Percentiles rank a stretch among this genome's conserved stretches.
Evolutionary conservation across 2,797 vertebrate species (phyloP).

Genomic region (Poeciliopsis infans): DNA sequence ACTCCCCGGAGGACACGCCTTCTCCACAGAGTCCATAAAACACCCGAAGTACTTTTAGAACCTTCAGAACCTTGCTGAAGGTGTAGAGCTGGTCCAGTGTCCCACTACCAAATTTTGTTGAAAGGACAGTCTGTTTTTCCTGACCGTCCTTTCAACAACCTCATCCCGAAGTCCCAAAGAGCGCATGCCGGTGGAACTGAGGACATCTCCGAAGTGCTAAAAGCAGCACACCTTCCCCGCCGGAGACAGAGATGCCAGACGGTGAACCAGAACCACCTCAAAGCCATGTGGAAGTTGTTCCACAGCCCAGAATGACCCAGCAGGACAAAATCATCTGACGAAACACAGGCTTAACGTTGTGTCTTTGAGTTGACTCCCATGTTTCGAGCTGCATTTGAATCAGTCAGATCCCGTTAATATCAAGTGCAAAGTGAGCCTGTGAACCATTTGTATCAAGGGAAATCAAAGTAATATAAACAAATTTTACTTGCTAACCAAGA

Average conservation of each 20-base stretch:
- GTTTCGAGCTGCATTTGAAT: neutral
- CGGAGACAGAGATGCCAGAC: neutral
- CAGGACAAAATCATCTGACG: neutral
- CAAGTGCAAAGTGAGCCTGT: neutral
- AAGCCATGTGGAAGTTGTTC: no score
- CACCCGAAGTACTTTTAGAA: no score
- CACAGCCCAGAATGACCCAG: neutral
- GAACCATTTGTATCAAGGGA: neutral
- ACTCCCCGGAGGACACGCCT: no score
- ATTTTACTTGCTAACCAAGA: neutral
- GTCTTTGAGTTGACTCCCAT: neutral
- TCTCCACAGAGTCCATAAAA: no score
- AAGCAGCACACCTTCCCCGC: neutral
- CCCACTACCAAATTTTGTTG: no score
- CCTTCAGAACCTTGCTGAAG: no score
- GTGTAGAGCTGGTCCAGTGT: no score
- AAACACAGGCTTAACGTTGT: neutral
- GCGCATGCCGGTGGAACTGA: neutral
- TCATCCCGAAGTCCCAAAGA: no score
- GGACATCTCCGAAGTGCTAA: neutral
- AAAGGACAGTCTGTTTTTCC: no score
- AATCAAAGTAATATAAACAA: neutral
- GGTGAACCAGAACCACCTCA: neutral
- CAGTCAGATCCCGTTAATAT: neutral
- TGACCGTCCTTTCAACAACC: no score